Evolutionary conservation across 2,113 vertebrate genomes (phyloP), one percentile per base, ranked within the genome.

Genomic region (Laterallus jamaicensis): DNA sequence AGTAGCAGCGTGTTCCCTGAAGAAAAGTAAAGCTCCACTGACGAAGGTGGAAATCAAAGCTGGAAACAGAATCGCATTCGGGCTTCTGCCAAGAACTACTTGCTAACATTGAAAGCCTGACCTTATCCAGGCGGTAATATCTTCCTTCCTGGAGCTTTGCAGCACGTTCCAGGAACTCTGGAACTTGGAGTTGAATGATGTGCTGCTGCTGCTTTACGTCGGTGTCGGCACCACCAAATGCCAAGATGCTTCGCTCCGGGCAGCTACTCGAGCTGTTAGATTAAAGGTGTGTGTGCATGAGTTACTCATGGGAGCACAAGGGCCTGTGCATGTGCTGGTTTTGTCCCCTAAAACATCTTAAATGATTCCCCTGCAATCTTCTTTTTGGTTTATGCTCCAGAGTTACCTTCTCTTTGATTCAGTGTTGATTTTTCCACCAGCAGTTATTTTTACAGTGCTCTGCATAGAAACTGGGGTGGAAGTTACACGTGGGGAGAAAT

Each of bases 391-490:
- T 74, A n/a, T 49, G 28, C n/a, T 76, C 28, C 40, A 15, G 17
- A 14, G 90, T 86, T 68, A 47, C 50, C 35, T 77, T 55, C 20
- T 39, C 50, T 75, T 91, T 71, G 37, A 35, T 69, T 68, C 6
- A 11, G 14, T 26, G 28, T 73, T 0, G 0, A 25, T 66, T 62
- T 77, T 85, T 74, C 49, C 76, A 42, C 81, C 74, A 94, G 94
- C 11, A 92, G 96, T 42, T 95, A 96, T 49, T 49, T 49, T 78
- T 93, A 32, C 2, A 95, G 92, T 3, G 90, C 96, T 40, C 1
- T 96, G 21, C 4, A 11, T 32, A 95, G 97, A 62, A 98, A 97
- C 2, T 80, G 93, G 94, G 96, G 90, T 12, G 91, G 95, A 74
- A 90, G 55, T 76, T 96, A 94, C 35, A 9, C 35, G 3, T 82